Base-by-base conservation (phyloP, 1,140 invertebrate genomes). In the Paraescarpia echinospica region DNA sequence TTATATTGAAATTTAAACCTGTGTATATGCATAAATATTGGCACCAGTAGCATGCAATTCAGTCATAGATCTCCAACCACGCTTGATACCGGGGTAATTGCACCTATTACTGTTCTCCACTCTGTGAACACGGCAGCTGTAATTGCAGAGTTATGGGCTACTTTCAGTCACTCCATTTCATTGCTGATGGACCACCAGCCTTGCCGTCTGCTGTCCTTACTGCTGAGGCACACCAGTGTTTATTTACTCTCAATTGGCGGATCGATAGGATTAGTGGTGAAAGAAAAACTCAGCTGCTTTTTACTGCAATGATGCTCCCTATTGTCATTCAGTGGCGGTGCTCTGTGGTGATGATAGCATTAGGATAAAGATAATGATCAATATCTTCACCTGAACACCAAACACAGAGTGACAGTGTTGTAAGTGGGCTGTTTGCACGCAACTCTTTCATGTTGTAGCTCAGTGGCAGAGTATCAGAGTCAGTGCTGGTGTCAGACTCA, bases 161-260 rank as follows among this genome's bases (percentile, higher is more conserved):
- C 94, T 18, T 89, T 90, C 34, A 89, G 90, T 33, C 94, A 94
- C 90, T 93, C 94, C 88, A 91, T 33, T 18, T 91, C 8, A 91
- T 27, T 77, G 59, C 22, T 77, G 59, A 77, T 77, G 9, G 59
- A 77, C 59, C 22, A 27, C 14, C 2, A 18, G 0, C 9, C 59
- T 77, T 77, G 18, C 14, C 27, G 12, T 12, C 12, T 4, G 22
- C 59, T 12, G 18, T 27, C 1, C 22, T 18, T 18, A 4, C 59
- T 12, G 12, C 1, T 22, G 18, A 0, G 14, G 59, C 12, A 2
- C 59, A 2, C 59, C 22, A 18, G 14, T 27, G 6, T 8, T 77
- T 77, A 77, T 77, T 77, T 77, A 77, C 0, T 77, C 9, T 77
- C 59, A 77, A 77, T 77, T 77, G 59, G 22, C 59, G 9, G 27